Base-by-base conservation (phyloP, 2,113 vertebrate species). In the Clupea harengus region DNA sequence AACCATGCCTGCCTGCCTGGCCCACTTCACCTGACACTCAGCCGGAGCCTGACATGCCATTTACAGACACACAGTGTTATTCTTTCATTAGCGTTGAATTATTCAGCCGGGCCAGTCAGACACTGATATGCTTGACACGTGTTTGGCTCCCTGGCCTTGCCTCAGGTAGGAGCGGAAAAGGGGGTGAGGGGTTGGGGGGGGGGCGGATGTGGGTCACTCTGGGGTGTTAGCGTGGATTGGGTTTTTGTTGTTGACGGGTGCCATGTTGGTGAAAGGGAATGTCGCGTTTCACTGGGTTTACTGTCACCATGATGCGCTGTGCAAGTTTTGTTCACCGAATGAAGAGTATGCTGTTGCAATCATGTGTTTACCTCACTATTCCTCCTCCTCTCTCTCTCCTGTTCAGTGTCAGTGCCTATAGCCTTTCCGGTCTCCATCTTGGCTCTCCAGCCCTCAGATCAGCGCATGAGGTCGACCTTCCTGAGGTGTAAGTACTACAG, bases 401-500 rank as follows among this genome's bases (percentile, higher is more conserved):
- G 28, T 17, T 9, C 39, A 20, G n/a, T 83, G 89, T 91, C 89
- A 32, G 88, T 82, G 3, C 87, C 90, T 0, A 49, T 87, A 28
- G 88, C 88, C 3, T 93, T 94, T 89, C 88, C 89, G 13, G 85
- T 93, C 81, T 93, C 93, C 84, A 85, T 87, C n/a, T 28, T 93
- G 87, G 91, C 89, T 81, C 91, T 94, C 72, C 93, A 92, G 81
- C 85, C 86, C 0, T 88, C 92, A 5, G 93, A 94, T 87, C 92
- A 94, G 88, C 92, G 93, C 86, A 92, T 92, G 92, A 92, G 94
- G 83, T 88, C 89, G 0, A 81, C 88, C 50, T 94, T 93, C 83
- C 93, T 94, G 86, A 91, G 92, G 88, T 93, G 93, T 94, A 89
- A 93, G 94, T 92, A 57, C 67, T 49, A 13, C 72, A 78, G 25